Evolutionary conservation across 2,888 invertebrate genomes (phyloP), one percentile per base, ranked within the genome.

Genomic region (Caenorhabditis sinica): DNA sequence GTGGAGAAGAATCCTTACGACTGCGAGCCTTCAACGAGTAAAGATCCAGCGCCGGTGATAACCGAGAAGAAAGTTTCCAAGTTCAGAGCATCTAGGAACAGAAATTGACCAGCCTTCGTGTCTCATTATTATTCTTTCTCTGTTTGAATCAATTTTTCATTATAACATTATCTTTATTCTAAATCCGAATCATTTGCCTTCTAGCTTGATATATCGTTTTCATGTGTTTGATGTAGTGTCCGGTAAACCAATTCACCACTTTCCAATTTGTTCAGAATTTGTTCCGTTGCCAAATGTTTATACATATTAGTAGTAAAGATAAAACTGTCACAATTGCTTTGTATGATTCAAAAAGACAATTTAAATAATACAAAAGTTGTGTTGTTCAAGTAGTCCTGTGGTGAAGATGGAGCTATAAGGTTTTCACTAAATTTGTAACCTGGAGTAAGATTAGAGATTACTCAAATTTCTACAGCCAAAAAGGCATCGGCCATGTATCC

Each of bases 1-100:
- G 61, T 84, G n/a, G 80, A 84, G 60, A 77, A 81, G n/a, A 30
- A 74, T 60, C 72, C 79, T 15, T 79, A 79, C 36, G 75, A 76
- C n/a, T 79, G 83, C 36, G 60, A 73, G 20, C 83, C 83, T 30
- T 83, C 83, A 13, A 83, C 83, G 11, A 77, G 77, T 36, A 79
- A 74, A 74, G 76, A 82, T 60, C 79, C 79, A 13, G 83, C 73
- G 5, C 83, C 83, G 3, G 77, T 74, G 11, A 76, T 76, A 11
- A 75, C 71, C 8, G 82, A 75, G 23, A 58, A 49, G 17, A 82
- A 82, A 63, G 40, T 77, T 2, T 83, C 83, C 0, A 83, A 74
- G 53, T 83, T 83, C 72, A 40, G 83, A 61, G 79, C 79, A 4
- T 79, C 79, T 1, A n/a, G 71, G 25, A 30, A 43, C 28, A 68